Conservation (phyloP, 2,113 vertebrate genomes). For the Callionymus lyra region DNA sequence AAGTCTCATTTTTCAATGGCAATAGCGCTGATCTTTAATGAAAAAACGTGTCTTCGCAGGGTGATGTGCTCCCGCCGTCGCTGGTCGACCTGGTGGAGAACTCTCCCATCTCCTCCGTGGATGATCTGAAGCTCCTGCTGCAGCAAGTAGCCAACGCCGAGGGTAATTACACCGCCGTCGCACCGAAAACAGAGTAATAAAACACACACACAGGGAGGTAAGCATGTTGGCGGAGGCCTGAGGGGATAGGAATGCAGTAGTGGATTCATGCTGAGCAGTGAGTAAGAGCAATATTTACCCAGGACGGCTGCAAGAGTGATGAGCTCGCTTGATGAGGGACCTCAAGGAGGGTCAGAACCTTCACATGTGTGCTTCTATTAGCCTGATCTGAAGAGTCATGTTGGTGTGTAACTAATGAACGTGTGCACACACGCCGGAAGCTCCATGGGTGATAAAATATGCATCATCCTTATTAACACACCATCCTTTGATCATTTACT, state of each 20-base stretch:
- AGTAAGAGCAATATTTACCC: constrained; percentile 35
- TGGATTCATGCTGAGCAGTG: constrained; percentile 9
- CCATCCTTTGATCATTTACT: constrained; percentile 25
- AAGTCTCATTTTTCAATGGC: no score
- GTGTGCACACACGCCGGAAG: neutral
- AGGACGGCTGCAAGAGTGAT: constrained; percentile 20
- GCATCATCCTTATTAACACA: constrained; percentile 33
- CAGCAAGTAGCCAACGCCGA: constrained; percentile 74
- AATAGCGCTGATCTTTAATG: no score
- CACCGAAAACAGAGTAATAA: constrained; percentile 17
- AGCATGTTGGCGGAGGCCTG: constrained; percentile 26
- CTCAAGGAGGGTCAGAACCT: constrained; percentile 18
- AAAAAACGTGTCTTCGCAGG: constrained; percentile 53
- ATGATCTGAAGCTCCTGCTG: constrained; percentile 82
- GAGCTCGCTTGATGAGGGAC: constrained; percentile 24
- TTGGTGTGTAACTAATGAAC: neutral
- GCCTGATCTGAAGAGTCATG: no score
- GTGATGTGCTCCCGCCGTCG: constrained; percentile 80
- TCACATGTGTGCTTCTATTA: no score
- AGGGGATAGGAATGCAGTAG: constrained; percentile 35
- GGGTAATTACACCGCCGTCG: constrained; percentile 67
- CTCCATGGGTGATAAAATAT: constrained; percentile 6
- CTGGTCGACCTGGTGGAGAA: constrained; percentile 81
- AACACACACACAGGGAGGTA: constrained; percentile 26
- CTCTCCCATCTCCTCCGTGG: constrained; percentile 79